phyloP scores from a whole-genome alignment of 2,888 invertebrate species.

The Macaria liturata region DNA sequence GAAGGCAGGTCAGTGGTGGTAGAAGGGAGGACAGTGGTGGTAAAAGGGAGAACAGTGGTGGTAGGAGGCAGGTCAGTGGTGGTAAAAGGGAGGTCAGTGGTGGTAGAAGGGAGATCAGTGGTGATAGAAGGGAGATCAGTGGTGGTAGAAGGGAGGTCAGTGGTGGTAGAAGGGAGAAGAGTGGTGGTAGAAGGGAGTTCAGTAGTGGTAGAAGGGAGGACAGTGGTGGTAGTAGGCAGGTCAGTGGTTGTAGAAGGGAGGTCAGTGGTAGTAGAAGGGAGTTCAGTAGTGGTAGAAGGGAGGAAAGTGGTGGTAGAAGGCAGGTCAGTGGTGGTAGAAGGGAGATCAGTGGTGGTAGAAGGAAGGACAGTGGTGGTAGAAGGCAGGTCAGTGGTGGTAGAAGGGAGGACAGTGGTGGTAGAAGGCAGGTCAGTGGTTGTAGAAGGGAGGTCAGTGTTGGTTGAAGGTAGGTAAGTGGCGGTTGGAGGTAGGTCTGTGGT shows the following conservation, averaged over 20 bases:
- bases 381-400: neutral
- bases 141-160: no score
- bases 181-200: neutral
- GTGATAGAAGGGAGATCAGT: neutral
- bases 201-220: neutral
- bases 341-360: no score
- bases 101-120: neutral
- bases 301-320: neutral
- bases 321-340: neutral
- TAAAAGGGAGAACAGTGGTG: neutral
- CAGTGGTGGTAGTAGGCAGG: no score
- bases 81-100: no score
- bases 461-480: neutral
- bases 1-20: neutral
- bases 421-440: neutral
- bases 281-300: neutral
- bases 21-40: neutral
- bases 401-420: neutral
- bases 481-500: neutral
- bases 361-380: no score
- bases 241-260: no score
- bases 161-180: neutral
- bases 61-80: no score
- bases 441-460: neutral
- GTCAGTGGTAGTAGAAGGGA: neutral